Evolutionary conservation across 2,797 vertebrate genomes (phyloP), one percentile per base, ranked within the genome.

Genomic region (Trachops cirrhosus): DNA sequence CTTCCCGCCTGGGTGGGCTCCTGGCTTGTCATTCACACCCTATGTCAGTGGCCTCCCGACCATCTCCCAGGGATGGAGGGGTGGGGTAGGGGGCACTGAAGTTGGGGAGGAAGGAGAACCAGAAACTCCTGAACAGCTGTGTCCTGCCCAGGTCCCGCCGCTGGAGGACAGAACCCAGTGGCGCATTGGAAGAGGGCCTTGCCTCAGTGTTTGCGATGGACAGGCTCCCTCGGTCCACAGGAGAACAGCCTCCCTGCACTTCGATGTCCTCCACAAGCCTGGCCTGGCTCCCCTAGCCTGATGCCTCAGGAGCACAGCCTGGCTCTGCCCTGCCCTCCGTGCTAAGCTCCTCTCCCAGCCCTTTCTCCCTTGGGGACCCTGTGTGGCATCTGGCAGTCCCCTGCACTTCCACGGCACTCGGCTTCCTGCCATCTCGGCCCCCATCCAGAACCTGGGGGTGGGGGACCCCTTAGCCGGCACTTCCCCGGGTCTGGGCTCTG

Each of bases 111-210:
- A 24, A n/a, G 32, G 34, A n/a, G 64, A 59, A 52, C 18, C 54
- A 32, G 87, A 5, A 15, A 15, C 19, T 54, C 50, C 54, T 7
- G 57, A 39, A 32, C n/a, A 4, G 19, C 26, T 15, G 3, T 21
- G 7, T 14, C 11, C 1, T 0, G n/a, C 78, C 6, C 12, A 12
- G 9, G 12, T 10, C 44, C 75, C 9, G 0, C 15, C 15, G 3
- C 29, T 12, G 50, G 48, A 21, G 52, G n/a, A 6, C 8, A 6
- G 0, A 32, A 19, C 37, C 8, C 62, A 21, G 46, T 12, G 5
- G 73, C 48, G 8, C 71, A 26, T 9, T 6, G 15, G 62, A 37
- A 64, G 32, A n/a, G 18, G 64, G 41, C 12, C 10, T 24, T 2
- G 7, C 37, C 21, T 21, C 8, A 4, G 32, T 2, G 32, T 29